Evolutionary conservation across 2,113 vertebrate species (phyloP).

Genomic region (Porphyrio hochstetteri): DNA sequence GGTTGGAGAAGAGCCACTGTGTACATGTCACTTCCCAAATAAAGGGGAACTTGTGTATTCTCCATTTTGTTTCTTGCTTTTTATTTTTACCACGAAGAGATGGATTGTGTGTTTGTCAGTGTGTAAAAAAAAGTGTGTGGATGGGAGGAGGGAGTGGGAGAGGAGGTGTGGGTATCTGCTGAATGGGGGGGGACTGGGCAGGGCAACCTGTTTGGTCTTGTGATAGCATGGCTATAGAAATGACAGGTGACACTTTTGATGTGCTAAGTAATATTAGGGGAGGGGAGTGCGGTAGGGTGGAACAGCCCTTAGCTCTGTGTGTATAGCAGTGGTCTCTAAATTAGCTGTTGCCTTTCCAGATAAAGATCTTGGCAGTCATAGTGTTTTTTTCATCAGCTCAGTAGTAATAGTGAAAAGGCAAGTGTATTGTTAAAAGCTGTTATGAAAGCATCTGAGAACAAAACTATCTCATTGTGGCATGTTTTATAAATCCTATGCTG

Average conservation of each 20-base stretch:
- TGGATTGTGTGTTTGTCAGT: not conserved
- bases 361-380: conserved; percentile 4
- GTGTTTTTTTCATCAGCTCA: not conserved
- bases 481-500: conserved; percentile 24
- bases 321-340: not conserved
- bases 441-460: conserved; percentile 35
- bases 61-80: not conserved
- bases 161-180: not conserved
- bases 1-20: not conserved
- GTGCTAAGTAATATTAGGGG: not conserved
- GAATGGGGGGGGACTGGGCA: not conserved
- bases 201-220: not conserved
- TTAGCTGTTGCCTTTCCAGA: not conserved
- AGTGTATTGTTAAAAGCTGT: conserved; percentile 44
- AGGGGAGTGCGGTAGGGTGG: not conserved
- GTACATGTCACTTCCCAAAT: not conserved
- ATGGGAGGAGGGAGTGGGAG: not conserved
- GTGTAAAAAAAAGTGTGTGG: not conserved
- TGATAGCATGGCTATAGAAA: not conserved
- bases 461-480: conserved; percentile 22
- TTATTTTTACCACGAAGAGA: not conserved
- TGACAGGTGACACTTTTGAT: not conserved
- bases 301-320: not conserved
- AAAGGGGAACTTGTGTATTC: not conserved
- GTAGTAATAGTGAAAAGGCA: conserved; percentile 7